These are phyloP conservation scores for Noctua janthe DNA, from an alignment of 2,888 invertebrate species.

Conservation along the genomic window DNA sequence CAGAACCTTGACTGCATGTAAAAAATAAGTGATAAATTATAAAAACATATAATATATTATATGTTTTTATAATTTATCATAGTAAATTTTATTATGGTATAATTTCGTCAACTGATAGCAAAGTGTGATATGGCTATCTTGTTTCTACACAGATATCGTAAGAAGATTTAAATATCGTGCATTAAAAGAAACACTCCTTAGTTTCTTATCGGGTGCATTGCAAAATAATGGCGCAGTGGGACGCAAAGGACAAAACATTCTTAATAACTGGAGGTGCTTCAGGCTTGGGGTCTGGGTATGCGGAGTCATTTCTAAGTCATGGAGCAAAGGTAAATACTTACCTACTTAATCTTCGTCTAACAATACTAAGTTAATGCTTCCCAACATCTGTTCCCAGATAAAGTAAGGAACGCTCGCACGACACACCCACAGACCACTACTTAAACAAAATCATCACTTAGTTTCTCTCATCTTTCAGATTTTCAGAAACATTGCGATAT, in stretches of 20 bases:
- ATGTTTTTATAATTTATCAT: no score
- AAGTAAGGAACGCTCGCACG: not conserved
- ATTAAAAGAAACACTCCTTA: conserved; percentile 5
- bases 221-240: not conserved
- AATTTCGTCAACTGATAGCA: conserved; percentile 24
- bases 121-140: conserved; percentile 26
- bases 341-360: not conserved
- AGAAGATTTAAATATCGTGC: conserved; percentile 1
- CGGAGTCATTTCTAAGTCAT: conserved; percentile 68
- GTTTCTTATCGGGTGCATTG: conserved; percentile 7
- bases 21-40: not conserved
- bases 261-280: conserved; percentile 78
- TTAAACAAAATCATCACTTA: not conserved
- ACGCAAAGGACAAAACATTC: conserved; percentile 65
- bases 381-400: not conserved
- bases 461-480: not conserved
- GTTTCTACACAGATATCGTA: conserved; percentile 9
- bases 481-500: not conserved
- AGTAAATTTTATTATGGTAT: not conserved
- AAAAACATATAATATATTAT: no score
- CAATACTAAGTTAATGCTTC: not conserved
- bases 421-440: not conserved
- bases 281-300: conserved; percentile 75
- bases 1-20: not conserved
- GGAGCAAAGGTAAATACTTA: conserved; percentile 71